Evolutionary conservation across 2,888 invertebrate genomes (phyloP).

Genomic region (Oscheius sp.): DNA sequence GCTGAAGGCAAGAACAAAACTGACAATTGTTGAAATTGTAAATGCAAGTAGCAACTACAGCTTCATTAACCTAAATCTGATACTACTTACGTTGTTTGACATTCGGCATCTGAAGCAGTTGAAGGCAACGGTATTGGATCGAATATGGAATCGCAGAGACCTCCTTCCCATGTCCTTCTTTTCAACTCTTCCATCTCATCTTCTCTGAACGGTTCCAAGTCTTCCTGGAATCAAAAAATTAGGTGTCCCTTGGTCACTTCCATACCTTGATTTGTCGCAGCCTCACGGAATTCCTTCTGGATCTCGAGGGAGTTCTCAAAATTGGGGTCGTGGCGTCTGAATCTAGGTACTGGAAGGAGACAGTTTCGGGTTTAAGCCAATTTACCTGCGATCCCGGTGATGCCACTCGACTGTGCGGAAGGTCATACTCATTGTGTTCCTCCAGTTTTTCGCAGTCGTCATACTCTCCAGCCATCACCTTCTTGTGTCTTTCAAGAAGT

Average conservation of each 20-base stretch:
- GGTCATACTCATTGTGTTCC: constrained; percentile 13
- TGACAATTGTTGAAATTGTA: too few species aligned
- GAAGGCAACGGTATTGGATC: constrained; percentile 36
- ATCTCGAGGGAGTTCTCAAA: constrained; percentile 2
- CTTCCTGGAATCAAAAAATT: constrained; percentile 3
- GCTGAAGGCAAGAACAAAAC: too few species aligned
- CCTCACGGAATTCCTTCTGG: constrained; percentile 16
- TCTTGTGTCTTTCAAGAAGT: constrained; percentile 36
- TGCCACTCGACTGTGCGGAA: constrained; percentile 13
- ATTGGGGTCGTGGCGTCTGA: neutral
- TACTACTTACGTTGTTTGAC: constrained; percentile 31
- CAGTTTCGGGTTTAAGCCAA: neutral
- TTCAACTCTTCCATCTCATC: constrained; percentile 29
- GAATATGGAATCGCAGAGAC: constrained; percentile 34
- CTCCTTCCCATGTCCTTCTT: constrained; percentile 31
- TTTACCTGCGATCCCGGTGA: constrained; percentile 18
- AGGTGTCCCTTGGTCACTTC: neutral
- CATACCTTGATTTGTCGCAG: constrained; percentile 21
- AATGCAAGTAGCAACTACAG: too few species aligned
- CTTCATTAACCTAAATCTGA: too few species aligned
- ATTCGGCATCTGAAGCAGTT: constrained; percentile 27
- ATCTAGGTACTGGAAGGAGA: neutral
- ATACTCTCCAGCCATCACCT: constrained; percentile 11
- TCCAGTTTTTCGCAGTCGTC: constrained; percentile 10
- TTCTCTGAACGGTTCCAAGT: constrained; percentile 24